Conservation (phyloP, 2,888 invertebrate genomes). For the Notodromas monacha region DNA sequence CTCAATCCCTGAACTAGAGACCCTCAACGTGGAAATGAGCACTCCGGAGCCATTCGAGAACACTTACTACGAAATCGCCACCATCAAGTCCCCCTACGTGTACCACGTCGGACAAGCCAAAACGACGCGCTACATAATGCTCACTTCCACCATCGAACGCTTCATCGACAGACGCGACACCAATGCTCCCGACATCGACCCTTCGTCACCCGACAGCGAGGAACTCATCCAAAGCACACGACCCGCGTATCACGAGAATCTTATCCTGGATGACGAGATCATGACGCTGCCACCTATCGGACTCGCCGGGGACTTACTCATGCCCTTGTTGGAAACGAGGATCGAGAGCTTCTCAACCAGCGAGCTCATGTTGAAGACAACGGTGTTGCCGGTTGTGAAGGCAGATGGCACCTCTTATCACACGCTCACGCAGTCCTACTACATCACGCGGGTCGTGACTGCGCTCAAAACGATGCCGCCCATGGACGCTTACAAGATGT, state of each 20-base stretch:
- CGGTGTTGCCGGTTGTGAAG: slow-evolving; percentile 45
- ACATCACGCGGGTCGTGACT: slow-evolving; percentile 50
- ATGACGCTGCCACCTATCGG: slow-evolving; percentile 49
- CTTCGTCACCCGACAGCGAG: not conserved
- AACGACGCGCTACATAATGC: slow-evolving; percentile 10
- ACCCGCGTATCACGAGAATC: not conserved
- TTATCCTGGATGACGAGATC: slow-evolving; percentile 16
- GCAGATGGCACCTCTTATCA: slow-evolving; percentile 32
- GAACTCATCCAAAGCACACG: not conserved
- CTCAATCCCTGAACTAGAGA: slow-evolving; percentile 6
- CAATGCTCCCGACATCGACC: not conserved
- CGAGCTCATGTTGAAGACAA: slow-evolving; percentile 54
- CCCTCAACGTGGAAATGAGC: slow-evolving; percentile 9
- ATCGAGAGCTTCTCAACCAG: slow-evolving; percentile 74
- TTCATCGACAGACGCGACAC: slow-evolving; percentile 7
- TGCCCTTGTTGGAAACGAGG: slow-evolving; percentile 51
- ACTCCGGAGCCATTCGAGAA: slow-evolving; percentile 7
- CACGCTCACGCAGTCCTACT: slow-evolving; percentile 60
- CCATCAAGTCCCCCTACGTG: slow-evolving; percentile 10
- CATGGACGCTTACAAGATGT: slow-evolving; percentile 51
- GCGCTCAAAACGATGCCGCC: slow-evolving; percentile 66
- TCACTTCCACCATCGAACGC: slow-evolving; percentile 10
- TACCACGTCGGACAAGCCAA: slow-evolving; percentile 10
- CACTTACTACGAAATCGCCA: slow-evolving; percentile 9
- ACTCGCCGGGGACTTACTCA: slow-evolving; percentile 37